Base-by-base conservation (phyloP, 2,113 vertebrate genomes). In the Myotis yumanensis region DNA sequence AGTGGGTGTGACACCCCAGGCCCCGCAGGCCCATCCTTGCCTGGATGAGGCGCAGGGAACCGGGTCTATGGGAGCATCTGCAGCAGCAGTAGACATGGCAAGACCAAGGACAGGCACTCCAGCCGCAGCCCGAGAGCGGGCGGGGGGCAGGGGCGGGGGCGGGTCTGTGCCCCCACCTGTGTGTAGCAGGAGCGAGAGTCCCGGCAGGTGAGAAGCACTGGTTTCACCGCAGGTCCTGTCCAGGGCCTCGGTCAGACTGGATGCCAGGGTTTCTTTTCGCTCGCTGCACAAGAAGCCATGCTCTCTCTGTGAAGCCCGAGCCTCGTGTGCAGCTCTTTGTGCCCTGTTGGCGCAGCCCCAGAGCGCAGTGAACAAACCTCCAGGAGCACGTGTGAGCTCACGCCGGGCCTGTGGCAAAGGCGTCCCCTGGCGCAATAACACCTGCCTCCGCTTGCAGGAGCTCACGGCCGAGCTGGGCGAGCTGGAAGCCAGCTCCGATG, bases 401-500 rank as follows among this genome's bases (percentile, higher is more conserved):
- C 25, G 14, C 30, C 81, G 57, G 93, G 62, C 10, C 20, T 8
- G 18, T 18, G 37, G 52, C 12, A 9, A 71, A 82, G 81, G 32
- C 20, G 11, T 23, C 72, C 23, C 54, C 64, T 86, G 92, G 93
- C 12, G 2, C 88, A 25, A 75, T 88, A 96, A 92, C 98, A 96
- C 86, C 96, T 98, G 96, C 98, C 98, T 99, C 96, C 28, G 97
- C 98, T 98, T 98, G 98, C 96, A 99, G 99, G 99, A 99, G 97
- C 97, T 99, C 98, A 98, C 98, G 93, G 98, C 99, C 97, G 99
- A 99, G 97, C 98, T 99, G 98, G 99, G 99, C 32, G 97, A 97
- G 97, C 98, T 99, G 98, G 99, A 99, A 96, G 98, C 97, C 98
- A 99, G 99, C 98, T 99, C 99, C 28, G 99, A 99, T 1, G 98